Evolutionary conservation across 1,140 invertebrate species (phyloP), one percentile per base, ranked within the genome.

Genomic region (Idris sp.): DNA sequence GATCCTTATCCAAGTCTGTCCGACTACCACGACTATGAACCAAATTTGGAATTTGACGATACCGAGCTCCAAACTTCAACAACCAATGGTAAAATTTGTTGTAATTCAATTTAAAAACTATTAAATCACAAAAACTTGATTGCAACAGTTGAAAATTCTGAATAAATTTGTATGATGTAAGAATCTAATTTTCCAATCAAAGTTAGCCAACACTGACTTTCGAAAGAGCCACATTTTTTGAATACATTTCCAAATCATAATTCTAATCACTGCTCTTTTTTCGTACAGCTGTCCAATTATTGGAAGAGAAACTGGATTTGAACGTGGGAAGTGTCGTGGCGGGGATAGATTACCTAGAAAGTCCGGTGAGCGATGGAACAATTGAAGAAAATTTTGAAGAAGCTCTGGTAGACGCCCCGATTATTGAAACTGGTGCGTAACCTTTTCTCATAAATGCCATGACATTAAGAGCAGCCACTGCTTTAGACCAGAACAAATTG

Each of bases 301-400:
- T 89, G 53, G 89, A 90, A 78, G 91, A 91, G 73, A 90, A 90
- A 79, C 79, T 89, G 58, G 89, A 88, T 76, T 79, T 88, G 59
- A 82, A 80, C 43, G 81, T 78, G 62, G 81, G 82, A 73, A 80
- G 81, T 64, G 84, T 84, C 8, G 84, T 85, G 25, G 82, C 81
- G 46, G 85, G 85, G 6, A 81, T 90, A 68, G 91, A 92, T 75
- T 92, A 91, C 81, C 83, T 93, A 74, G 92, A 92, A 80, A 93
- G 93, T 64, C 94, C 94, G 14, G 92, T 94, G 33, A 94, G 93
- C 33, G 94, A 96, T 87, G 94, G 94, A 14, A 92, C 94, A 4
- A 95, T 96, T 56, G 96, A 97, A 84, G 96, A 98, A 81, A 96
- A 97, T 83, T 98, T 96, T 89, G 96, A 97, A 86, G 93, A 95